Evolutionary conservation across 2,888 invertebrate genomes (phyloP), one percentile per base, ranked within the genome.

Genomic region (Drosophila neotestacea): DNA sequence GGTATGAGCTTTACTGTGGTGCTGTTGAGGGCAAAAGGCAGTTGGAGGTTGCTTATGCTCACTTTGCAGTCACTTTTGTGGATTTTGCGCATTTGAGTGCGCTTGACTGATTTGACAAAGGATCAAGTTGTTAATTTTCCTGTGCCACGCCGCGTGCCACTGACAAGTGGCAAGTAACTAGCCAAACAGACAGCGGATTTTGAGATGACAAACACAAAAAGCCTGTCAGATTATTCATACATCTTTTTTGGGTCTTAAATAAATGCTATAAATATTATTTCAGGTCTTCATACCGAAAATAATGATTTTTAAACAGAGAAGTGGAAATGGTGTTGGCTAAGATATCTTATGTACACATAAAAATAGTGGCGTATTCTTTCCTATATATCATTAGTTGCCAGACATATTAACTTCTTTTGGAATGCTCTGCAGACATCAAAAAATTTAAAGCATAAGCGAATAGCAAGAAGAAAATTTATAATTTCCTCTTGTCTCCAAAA

Each of bases 81-180:
- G 63, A 70, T 74, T 73, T 72, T 75, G 66, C 64, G 65, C 74
- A 65, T 80, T 80, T 81, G 72, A 79, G 76, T 79, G 79, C 76
- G 86, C 88, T 88, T 74, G 81, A 84, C 77, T 89, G 81, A 83
- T 87, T 90, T 90, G 89, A 90, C 88, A 90, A 87, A 87, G 90
- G 89, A 83, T 90, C 88, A 87, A 89, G 75, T 85, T 89, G 90
- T 87, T 89, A 86, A 87, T 88, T 89, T 87, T 70, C 56, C 73
- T 66, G 67, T 44, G 61, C 70, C 39, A 13, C 54, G 42, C 72
- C 72, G 54, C 75, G 47, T 75, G 88, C 65, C 70, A 52, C 73
- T 74, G 70, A 72, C 84, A 79, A 76, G 63, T 65, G 81, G 68
- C 36, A 70, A 51, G 55, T 44, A 56, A 59, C 59, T 48, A 59